Evolutionary conservation across 2,797 vertebrate genomes (phyloP), one percentile per base, ranked within the genome.

Genomic region (Aplochiton taeniatus): DNA sequence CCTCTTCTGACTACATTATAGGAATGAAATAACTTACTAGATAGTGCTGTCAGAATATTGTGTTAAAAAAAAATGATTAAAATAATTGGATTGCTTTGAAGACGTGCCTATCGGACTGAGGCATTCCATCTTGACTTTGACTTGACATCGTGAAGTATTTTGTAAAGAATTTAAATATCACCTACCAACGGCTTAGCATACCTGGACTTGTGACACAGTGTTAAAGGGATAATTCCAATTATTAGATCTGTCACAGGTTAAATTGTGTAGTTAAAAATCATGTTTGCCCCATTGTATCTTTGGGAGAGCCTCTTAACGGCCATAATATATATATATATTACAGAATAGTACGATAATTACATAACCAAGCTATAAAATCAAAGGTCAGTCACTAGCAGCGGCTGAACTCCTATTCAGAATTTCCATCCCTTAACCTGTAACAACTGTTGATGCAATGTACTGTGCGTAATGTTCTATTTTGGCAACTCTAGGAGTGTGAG

Each of bases 51-150:
- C n/a, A 13, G 54, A 49, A 52, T 20, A 42, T 43, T 13, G 12
- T 17, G 41, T 41, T 4, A 57, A 7, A 11, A 47, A 16, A n/a
- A 31, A 58, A n/a, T 12, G 13, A 4, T 65, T 16, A 50, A 0
- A 46, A 55, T 47, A 55, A 55, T 56, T 56, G 11, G 11, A 53
- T 46, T 20, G 17, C 53, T 69, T 64, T 70, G 43, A 60, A 61
- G 58, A 56, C 60, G 46, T 46, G 43, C 41, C 51, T 17, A 13
- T 8, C 62, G 46, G 8, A 10, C 44, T 44, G 43, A 20, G 20
- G 16, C 50, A 4, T 20, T 49, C 16, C 14, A 9, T 9, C 19
- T 59, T 16, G n/a, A n/a, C n/a, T n/a, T n/a, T n/a, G n/a, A n/a
- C n/a, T n/a, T n/a, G n/a, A n/a, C n/a, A n/a, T n/a, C n/a, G n/a